Evolutionary conservation across 2,113 vertebrate species (phyloP), one percentile per base, ranked within the genome.

Genomic region (Chrysemys picta): DNA sequence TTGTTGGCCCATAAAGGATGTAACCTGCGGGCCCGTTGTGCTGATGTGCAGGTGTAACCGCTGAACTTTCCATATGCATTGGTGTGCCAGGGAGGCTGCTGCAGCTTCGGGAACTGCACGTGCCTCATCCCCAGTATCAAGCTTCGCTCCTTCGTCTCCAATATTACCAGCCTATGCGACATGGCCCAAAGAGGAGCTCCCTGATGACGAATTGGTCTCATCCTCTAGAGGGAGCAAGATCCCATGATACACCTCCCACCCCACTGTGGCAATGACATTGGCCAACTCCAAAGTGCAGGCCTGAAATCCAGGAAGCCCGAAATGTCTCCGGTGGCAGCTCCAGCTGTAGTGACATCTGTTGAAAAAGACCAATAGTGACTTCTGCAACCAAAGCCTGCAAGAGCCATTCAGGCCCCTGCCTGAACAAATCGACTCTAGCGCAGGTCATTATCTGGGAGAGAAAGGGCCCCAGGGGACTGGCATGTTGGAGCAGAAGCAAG

Each of bases 241-340:
- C 59, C 80, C 29, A 35, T 69, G 29, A 21, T 69, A 35, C 35
- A 35, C 35, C 35, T 69, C 62, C 35, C 62, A 8, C 16, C 62
- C 62, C 62, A 8, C 57, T 13, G 57, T 2, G 25, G 25, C 62
- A 65, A 65, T 65, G 31, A 38, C 35, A n/a, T 54, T 78, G 22
- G 8, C 29, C 65, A 57, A 2, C 27, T 50, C 38, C 80, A 84
- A 45, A 16, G 24, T 0, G 0, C 42, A 35, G 1, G 0, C 7
- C 45, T 35, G 31, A 78, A 22, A n/a, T 22, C 54, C 57, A 85
- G 47, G 0, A 0, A 75, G 62, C 62, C 76, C 21, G 35, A 10
- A 53, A 75, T 11, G 14, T 35, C 47, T 54, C 13, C 24, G 16
- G 10, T 6, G 1, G 1, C 19, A 42, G 8, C 80, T 47, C 72